Evolutionary conservation across 2,113 vertebrate genomes (phyloP).

Genomic region (Entomyzon cyanotis): DNA sequence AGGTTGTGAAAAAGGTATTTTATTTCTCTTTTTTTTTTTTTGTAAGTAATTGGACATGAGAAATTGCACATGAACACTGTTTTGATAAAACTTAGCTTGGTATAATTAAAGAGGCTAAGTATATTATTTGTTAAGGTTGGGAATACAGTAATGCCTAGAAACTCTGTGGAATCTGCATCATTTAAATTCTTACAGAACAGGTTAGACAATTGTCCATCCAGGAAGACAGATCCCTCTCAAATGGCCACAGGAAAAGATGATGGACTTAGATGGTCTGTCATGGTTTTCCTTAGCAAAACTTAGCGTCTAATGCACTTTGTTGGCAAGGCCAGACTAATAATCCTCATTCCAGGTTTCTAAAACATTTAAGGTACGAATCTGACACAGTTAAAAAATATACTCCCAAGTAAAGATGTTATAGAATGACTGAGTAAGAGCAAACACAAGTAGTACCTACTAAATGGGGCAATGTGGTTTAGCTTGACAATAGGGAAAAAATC

Average conservation of each 20-base stretch:
- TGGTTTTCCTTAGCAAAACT: not conserved
- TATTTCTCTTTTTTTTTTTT: not conserved
- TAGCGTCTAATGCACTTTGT: not conserved
- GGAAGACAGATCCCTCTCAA: not conserved
- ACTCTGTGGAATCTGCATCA: rapidly evolving
- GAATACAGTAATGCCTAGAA: not conserved
- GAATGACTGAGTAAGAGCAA: not conserved
- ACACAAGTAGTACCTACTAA: not conserved
- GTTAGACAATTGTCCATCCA: rapidly evolving
- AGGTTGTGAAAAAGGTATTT: not conserved
- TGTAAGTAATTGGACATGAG: not conserved
- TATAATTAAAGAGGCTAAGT: not conserved
- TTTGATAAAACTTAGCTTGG: not conserved
- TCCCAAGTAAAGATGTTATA: not conserved
- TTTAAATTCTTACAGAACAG: not conserved
- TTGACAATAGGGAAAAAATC: not conserved
- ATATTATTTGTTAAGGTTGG: not conserved
- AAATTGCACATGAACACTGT: not conserved
- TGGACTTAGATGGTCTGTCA: not conserved
- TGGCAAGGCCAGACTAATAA: not conserved
- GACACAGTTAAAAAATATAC: not conserved
- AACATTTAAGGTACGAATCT: not conserved
- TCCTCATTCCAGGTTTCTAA: not conserved
- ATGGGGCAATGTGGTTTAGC: not conserved
- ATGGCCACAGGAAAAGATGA: not conserved